Conservation (phyloP, 1,140 invertebrate species). For the Cylas formicarius region DNA sequence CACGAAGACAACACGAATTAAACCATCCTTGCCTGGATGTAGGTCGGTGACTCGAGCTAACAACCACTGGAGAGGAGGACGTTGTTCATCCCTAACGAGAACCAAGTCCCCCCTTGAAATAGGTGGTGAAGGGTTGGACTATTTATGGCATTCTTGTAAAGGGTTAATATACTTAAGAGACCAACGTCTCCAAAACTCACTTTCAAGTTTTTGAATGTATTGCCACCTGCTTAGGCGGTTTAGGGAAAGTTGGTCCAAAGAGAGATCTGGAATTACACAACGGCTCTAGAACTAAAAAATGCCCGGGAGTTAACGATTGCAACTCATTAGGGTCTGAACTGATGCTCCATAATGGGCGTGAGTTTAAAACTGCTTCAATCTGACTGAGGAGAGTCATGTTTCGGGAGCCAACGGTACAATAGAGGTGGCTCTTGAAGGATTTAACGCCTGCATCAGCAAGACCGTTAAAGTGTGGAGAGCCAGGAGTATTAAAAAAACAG, state of each 20-base stretch:
- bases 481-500: slow-evolving; percentile 12
- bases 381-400: slow-evolving; percentile 6
- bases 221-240: too few relatives aligned
- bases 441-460: slow-evolving; percentile 10
- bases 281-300: slow-evolving; percentile 16
- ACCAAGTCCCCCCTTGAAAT: background rate
- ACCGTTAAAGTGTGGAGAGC: slow-evolving; percentile 9
- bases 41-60: background rate
- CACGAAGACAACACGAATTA: too few relatives aligned
- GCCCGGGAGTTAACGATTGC: slow-evolving; percentile 18
- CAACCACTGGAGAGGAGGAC: background rate
- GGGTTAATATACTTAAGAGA: slow-evolving; percentile 20
- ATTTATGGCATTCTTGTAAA: slow-evolving; percentile 19
- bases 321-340: slow-evolving; percentile 16
- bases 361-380: slow-evolving; percentile 18
- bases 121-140: slow-evolving; percentile 4
- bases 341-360: slow-evolving; percentile 9
- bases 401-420: slow-evolving; percentile 7
- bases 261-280: slow-evolving; percentile 16
- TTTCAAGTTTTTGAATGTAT: too few relatives aligned
- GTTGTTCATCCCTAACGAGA: slow-evolving; percentile 3
- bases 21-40: background rate
- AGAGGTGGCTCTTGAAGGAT: slow-evolving; percentile 12
- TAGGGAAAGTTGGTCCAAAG: too few relatives aligned
- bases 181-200: slow-evolving; percentile 31